These are phyloP conservation scores for Sebastes cheni DNA, from an alignment of 2,797 vertebrate species.

Conservation along the genomic window DNA sequence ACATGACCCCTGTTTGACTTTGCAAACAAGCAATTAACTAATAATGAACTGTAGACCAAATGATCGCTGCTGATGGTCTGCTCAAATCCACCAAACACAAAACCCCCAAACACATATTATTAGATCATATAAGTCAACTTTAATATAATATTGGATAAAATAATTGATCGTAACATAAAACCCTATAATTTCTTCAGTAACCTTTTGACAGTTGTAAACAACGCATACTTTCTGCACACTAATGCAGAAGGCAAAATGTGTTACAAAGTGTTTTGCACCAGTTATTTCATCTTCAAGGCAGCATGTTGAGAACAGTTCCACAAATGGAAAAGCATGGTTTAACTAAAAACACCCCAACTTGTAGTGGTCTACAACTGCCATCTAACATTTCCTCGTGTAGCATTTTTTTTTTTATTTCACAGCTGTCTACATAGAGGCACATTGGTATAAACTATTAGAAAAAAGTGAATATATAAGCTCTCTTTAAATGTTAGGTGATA, in stretches of 20 bases:
- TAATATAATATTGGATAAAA: constrained; percentile 48
- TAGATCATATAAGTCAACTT: constrained; percentile 32
- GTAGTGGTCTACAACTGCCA: constrained; percentile 34
- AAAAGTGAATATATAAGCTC: constrained; percentile 6
- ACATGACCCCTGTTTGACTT: not conserved
- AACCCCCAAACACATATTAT: not conserved
- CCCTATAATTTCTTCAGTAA: constrained; percentile 26
- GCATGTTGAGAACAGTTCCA: constrained; percentile 2
- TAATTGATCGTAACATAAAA: constrained; percentile 23
- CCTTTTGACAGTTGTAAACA: constrained; percentile 30
- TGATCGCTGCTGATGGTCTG: not conserved
- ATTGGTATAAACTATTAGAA: constrained; percentile 3
- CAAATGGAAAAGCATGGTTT: not conserved
- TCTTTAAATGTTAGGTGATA: not conserved
- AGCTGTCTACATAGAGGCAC: constrained; percentile 47
- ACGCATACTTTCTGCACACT: not conserved
- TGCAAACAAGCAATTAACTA: not conserved
- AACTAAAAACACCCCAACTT: not conserved
- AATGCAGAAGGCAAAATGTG: not conserved
- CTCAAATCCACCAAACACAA: not conserved
- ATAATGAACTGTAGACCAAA: not conserved
- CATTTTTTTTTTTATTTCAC: constrained; percentile 23
- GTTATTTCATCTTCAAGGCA: constrained; percentile 5
- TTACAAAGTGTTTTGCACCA: not conserved
- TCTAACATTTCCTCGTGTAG: constrained; percentile 4